phyloP scores from a whole-genome alignment of 2,888 invertebrate species.

The Suillia variegata region DNA sequence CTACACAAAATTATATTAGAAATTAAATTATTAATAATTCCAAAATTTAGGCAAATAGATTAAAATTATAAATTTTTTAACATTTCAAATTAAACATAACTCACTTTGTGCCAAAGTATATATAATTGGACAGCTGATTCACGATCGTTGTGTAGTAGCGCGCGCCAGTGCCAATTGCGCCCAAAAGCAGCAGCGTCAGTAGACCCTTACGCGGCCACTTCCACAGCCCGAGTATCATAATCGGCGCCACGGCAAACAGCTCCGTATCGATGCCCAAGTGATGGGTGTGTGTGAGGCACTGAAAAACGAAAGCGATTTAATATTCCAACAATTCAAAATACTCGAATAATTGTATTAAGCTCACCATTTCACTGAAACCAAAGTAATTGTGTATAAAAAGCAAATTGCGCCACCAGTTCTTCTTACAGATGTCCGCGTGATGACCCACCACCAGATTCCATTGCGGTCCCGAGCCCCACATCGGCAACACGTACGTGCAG shows the following conservation, averaged over 20 bases:
- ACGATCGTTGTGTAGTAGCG: slow-evolving; percentile 69
- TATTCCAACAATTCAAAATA: neutral
- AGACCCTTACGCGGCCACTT: slow-evolving; percentile 67
- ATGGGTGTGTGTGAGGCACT: slow-evolving; percentile 75
- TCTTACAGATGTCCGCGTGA: slow-evolving; percentile 71
- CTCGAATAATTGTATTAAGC: neutral
- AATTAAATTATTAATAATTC: neutral
- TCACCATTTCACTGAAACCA: slow-evolving; percentile 74
- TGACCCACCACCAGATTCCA: slow-evolving; percentile 73
- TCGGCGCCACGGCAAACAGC: slow-evolving; percentile 68
- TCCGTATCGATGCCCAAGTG: slow-evolving; percentile 75
- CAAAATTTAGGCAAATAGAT: neutral
- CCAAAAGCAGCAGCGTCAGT: slow-evolving; percentile 61
- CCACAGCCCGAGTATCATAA: slow-evolving; percentile 66
- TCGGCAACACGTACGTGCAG: slow-evolving; percentile 71
- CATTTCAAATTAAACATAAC: too few relatives aligned
- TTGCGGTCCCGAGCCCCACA: slow-evolving; percentile 69
- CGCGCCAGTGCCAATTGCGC: slow-evolving; percentile 66
- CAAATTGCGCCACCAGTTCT: slow-evolving; percentile 74
- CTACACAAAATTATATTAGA: slow-evolving; percentile 52
- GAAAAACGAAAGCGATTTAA: slow-evolving; percentile 11
- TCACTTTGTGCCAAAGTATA: slow-evolving; percentile 74
- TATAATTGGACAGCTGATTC: slow-evolving; percentile 68
- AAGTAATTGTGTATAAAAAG: slow-evolving; percentile 75
- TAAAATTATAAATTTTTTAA: too few relatives aligned